Evolutionary conservation across 2,113 vertebrate species (phyloP), one percentile per base, ranked within the genome.

Genomic region (Dendropsophus ebraccatus): DNA sequence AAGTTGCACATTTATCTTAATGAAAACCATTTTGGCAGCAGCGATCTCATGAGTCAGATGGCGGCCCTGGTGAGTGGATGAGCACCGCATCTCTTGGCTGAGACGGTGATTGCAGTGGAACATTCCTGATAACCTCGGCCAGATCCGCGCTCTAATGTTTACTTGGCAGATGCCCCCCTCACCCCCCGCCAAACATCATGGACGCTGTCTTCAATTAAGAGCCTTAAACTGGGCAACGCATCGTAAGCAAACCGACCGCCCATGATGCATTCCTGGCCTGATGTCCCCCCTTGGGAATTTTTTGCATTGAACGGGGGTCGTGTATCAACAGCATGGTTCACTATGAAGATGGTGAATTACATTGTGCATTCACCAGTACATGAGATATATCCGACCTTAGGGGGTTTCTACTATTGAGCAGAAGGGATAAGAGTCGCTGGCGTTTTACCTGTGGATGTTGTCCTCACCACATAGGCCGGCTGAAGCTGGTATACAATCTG

Each of bases 111-210:
- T 83, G 82, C 82, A 83, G 50, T 54, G 82, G 82, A 83, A 83
- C 82, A 72, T 83, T 37, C 69, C n/a, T 83, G 67, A 83, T 83
- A 83, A 41, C 82, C 82, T 67, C 47, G 47, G 81, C 82, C 69
- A 73, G 82, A 50, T 58, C 50, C 8, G 67, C 67, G 32, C 67
- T 17, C n/a, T 25, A 0, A 17, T 80, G 65, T 83, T 74, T 58
- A 56, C 28, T 74, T 83, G 82, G 50, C 82, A 82, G 37, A 69
- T 82, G 62, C 47, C 81, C 81, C 62, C 56, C 73, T 7, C n/a
- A 12, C 56, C 58, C n/a, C 37, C 50, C 6, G 14, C 19, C 32
- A 21, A 28, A 23, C 16, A 82, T 54, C 32, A 19, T 72, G 50
- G 23, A 28, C 56, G 16, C 69, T 83, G 82, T 58, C 32, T 83